Conservation (phyloP, 1,140 invertebrate genomes). For the Papilio glaucus region DNA sequence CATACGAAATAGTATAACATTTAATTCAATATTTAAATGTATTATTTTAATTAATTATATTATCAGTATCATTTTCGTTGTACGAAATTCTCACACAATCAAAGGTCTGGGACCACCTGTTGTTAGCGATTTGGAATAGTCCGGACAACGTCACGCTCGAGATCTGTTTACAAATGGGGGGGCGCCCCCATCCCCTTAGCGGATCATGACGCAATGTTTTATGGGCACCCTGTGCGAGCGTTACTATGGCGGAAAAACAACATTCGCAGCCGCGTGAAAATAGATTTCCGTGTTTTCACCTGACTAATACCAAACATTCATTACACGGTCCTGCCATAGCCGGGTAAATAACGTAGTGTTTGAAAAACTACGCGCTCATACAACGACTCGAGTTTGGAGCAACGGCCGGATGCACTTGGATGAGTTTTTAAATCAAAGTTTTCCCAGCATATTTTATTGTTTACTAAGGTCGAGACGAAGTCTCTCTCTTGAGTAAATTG, state of each 20-base stretch:
- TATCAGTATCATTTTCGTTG: not conserved
- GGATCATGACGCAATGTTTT: constrained; percentile 75
- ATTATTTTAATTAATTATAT: not conserved
- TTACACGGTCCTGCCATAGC: constrained; percentile 48
- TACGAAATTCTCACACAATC: not conserved
- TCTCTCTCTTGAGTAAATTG: too few species aligned
- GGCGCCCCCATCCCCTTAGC: constrained; percentile 59
- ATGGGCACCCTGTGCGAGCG: constrained; percentile 63
- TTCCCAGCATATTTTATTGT: not conserved
- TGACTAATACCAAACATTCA: constrained; percentile 53
- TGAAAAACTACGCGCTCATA: constrained; percentile 42
- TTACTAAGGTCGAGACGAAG: too few species aligned
- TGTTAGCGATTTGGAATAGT: constrained; percentile 72
- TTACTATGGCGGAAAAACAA: constrained; percentile 78
- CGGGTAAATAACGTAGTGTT: constrained; percentile 50
- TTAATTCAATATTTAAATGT: too few species aligned
- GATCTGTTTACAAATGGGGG: constrained; percentile 79
- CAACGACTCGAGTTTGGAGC: not conserved
- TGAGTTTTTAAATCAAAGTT: constrained; percentile 17
- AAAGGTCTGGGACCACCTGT: constrained; percentile 65
- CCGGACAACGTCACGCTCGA: constrained; percentile 71
- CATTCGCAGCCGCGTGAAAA: constrained; percentile 63
- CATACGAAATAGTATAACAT: not conserved
- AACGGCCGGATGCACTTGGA: constrained; percentile 3
- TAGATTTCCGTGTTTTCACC: constrained; percentile 73